These are phyloP conservation scores for Ataeniobius toweri DNA, from an alignment of 2,797 vertebrate species.

Conservation along the genomic window DNA sequence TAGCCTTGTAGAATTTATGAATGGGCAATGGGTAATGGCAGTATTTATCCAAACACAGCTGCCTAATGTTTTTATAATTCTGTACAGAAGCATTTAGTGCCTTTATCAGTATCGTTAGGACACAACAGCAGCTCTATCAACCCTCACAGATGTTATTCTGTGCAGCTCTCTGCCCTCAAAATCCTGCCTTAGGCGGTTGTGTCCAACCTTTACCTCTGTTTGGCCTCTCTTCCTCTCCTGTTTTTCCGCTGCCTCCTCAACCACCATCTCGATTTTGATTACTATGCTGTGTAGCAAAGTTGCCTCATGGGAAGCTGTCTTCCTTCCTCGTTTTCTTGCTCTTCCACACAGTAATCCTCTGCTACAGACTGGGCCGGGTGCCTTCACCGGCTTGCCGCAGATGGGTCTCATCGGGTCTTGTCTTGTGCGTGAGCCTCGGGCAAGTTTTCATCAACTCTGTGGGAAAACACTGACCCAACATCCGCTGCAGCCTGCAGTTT, in stretches of 20 bases:
- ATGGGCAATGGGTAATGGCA: conserved; percentile 32
- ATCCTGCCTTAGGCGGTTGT: conserved; percentile 54
- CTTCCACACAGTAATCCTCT: conserved; percentile 25
- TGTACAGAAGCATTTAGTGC: neutral
- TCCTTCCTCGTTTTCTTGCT: conserved; percentile 25
- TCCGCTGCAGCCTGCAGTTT: neutral
- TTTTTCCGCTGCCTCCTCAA: conserved; percentile 32
- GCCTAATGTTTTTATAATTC: neutral
- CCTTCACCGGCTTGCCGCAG: conserved; percentile 31
- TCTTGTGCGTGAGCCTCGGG: conserved; percentile 36
- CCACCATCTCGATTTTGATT: conserved; percentile 33
- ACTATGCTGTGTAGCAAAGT: conserved; percentile 29
- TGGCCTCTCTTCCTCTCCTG: conserved; percentile 18
- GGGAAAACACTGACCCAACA: conserved; percentile 6
- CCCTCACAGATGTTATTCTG: conserved; percentile 32
- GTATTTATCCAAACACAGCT: conserved; percentile 24
- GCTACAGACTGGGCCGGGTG: conserved; percentile 19
- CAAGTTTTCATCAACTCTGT: conserved; percentile 14
- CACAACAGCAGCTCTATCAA: conserved; percentile 12
- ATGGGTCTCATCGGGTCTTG: conserved; percentile 16
- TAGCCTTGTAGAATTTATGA: conserved; percentile 18
- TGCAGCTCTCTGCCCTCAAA: conserved; percentile 39
- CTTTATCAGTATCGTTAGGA: neutral
- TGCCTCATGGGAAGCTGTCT: conserved; percentile 38
- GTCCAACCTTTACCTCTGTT: conserved; percentile 52